phyloP scores from a whole-genome alignment of 2,888 invertebrate species.

The Cylloceria caligata region DNA sequence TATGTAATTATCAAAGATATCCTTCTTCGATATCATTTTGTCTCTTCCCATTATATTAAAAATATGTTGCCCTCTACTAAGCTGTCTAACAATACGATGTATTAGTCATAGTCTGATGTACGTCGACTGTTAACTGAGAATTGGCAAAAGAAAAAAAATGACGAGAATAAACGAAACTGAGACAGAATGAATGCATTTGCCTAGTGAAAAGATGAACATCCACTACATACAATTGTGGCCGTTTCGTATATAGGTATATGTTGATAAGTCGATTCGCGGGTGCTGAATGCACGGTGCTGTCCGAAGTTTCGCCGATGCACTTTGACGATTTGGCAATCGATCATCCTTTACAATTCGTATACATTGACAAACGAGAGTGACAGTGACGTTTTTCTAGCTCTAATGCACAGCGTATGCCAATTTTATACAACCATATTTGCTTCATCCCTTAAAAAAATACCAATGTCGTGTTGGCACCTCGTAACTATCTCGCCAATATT shows the following conservation, averaged over 20 bases:
- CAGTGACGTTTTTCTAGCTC: not conserved
- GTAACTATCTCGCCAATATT: too few species aligned
- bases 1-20: too few species aligned
- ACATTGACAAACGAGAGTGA: constrained; percentile 22
- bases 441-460: not conserved
- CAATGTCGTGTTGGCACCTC: too few species aligned
- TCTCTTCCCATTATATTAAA: too few species aligned
- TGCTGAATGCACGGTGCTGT: constrained; percentile 25
- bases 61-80: too few species aligned
- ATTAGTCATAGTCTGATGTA: constrained; percentile 21
- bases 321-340: constrained; percentile 49
- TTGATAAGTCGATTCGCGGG: constrained; percentile 5
- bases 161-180: constrained; percentile 1
- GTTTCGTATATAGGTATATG: not conserved
- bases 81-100: too few species aligned
- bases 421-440: constrained; percentile 19
- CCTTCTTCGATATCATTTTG: too few species aligned
- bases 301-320: constrained; percentile 5
- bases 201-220: not conserved
- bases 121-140: constrained; percentile 4
- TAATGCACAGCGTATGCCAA: constrained; percentile 2
- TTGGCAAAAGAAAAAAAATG: constrained; percentile 3
- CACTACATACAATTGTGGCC: not conserved
- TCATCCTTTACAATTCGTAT: constrained; percentile 36
- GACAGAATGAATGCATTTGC: constrained; percentile 17